Base-by-base conservation (phyloP, 2,113 vertebrate genomes). In the Pyxicephalus adspersus region DNA sequence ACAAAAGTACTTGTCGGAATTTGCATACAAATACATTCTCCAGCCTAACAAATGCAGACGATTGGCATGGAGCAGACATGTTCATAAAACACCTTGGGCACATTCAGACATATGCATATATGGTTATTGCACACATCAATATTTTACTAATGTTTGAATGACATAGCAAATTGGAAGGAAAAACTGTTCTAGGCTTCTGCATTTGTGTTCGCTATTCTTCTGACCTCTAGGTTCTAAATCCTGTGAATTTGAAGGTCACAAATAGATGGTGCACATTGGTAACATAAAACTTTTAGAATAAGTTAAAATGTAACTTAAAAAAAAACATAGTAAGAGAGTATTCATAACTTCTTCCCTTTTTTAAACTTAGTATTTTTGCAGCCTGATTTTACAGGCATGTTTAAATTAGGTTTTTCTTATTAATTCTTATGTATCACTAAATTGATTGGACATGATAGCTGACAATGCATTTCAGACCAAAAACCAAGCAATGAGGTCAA, bases 1-100 rank as follows among this genome's bases (percentile, higher is more conserved):
- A 23, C 22, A 23, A 61, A 80, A 72, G 57, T 28, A 51, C 67
- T 80, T 80, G 77, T 23, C 52, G 17, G 29, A 63, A 81, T 81
- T 81, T 64, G 50, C 79, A 81, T 81, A 81, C 58, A 81, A 73
- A 81, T 81, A 81, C 51, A 74, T 73, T 73, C n/a, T 9, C 50
- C n/a, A 57, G 45, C 60, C 31, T 61, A 54, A 54, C 61, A 73
- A 73, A 65, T 74, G 31, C 20, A 74, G 58, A 26, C 79, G 6
- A 81, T 57, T 74, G 54, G 65, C 77, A 50, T 61, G 65, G 64
- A 79, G 77, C 52, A 79, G 77, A 57, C 65, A 79, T 79, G 77
- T 68, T 68, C 64, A 60, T 68, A 68, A 67, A 68, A 57, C 63
- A 78, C 64, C 51, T 26, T 45, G 64, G 76, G 54, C 64, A 25